These are phyloP conservation scores for Oscheius sp. DNA, from an alignment of 2,888 invertebrate species.

Conservation along the genomic window DNA sequence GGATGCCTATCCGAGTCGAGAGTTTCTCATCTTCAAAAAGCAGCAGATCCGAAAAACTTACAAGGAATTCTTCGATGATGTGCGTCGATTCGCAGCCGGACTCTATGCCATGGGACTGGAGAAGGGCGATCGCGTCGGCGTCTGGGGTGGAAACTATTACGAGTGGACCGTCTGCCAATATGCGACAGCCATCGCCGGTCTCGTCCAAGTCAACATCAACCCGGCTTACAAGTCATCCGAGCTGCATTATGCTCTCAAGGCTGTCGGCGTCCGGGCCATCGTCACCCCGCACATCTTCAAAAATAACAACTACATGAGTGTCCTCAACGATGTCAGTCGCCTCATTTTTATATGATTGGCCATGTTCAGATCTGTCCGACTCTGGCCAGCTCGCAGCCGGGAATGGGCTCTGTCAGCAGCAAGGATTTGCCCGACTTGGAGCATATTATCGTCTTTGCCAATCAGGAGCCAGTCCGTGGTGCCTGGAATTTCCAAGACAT, in stretches of 20 bases:
- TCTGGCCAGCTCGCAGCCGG: constrained; percentile 15
- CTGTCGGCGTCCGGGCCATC: constrained; percentile 79
- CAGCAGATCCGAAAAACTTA: constrained; percentile 66
- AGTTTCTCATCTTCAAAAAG: constrained; percentile 66
- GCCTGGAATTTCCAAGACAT: constrained; percentile 75
- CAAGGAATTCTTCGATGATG: constrained; percentile 66
- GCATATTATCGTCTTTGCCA: constrained; percentile 35
- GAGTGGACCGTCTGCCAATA: constrained; percentile 84
- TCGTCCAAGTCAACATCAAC: constrained; percentile 84
- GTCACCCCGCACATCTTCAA: constrained; percentile 80
- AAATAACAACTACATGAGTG: constrained; percentile 78
- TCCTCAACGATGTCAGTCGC: constrained; percentile 42
- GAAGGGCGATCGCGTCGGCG: constrained; percentile 82
- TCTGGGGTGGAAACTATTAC: constrained; percentile 83
- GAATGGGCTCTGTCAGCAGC: constrained; percentile 15
- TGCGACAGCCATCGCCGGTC: constrained; percentile 82
- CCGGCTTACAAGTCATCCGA: constrained; percentile 82
- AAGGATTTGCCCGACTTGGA: constrained; percentile 34
- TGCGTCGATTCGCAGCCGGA: constrained; percentile 81
- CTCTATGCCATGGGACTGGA: constrained; percentile 80
- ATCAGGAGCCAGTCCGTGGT: constrained; percentile 71
- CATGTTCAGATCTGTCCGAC: constrained; percentile 16
- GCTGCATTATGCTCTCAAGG: constrained; percentile 81
- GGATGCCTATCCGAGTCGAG: constrained; percentile 61
- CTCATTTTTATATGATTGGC: too few species aligned